Evolutionary conservation across 2,888 invertebrate genomes (phyloP).

Genomic region (Phania funesta): DNA sequence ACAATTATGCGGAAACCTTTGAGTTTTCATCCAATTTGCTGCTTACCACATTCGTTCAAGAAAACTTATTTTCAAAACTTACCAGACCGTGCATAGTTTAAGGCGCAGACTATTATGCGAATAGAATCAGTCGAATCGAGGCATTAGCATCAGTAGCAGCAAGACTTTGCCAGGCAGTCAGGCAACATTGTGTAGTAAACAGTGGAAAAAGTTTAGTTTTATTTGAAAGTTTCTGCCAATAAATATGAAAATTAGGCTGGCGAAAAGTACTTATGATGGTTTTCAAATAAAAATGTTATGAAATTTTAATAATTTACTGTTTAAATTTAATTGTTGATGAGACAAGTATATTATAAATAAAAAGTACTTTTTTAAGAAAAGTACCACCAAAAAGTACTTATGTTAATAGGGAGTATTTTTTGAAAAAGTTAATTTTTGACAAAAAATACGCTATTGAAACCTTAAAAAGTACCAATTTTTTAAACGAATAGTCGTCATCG

Average conservation of each 20-base stretch:
- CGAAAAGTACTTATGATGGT: no score
- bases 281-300: no score
- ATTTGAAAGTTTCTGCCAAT: background rate
- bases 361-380: background rate
- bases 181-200: background rate
- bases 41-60: conserved; percentile 56
- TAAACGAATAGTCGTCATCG: no score
- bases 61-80: conserved; percentile 61
- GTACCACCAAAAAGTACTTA: background rate
- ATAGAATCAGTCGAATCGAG: background rate
- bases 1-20: conserved; percentile 68
- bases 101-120: conserved; percentile 3
- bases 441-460: no score
- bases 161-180: conserved; percentile 1
- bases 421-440: no score
- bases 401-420: no score
- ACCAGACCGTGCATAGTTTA: conserved; percentile 57
- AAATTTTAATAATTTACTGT: no score
- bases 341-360: no score
- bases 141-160: background rate
- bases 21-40: conserved; percentile 68
- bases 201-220: conserved; percentile 13
- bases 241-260: background rate
- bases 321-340: no score
- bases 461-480: no score